Conservation (phyloP, 2,797 vertebrate species). For the Graptemys geographica region DNA sequence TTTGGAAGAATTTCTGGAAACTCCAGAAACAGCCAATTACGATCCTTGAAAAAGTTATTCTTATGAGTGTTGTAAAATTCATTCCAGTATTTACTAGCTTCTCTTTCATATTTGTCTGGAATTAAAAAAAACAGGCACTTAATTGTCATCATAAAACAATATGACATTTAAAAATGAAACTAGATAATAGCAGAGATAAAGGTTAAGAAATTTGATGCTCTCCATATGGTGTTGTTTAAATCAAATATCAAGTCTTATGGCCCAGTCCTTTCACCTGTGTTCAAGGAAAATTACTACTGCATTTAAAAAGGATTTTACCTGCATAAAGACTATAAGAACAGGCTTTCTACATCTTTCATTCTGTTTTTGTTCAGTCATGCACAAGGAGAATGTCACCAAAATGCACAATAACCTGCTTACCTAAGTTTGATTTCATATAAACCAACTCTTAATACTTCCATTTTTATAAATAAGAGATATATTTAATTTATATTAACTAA, state of each 20-base stretch:
- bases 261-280: background rate
- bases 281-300: background rate
- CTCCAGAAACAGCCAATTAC: slow-evolving; percentile 89
- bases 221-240: background rate
- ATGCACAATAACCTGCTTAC: background rate
- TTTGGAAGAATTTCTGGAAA: slow-evolving; percentile 93
- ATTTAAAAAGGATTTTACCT: slow-evolving; percentile 1
- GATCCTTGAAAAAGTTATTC: slow-evolving; percentile 95
- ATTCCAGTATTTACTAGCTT: slow-evolving; percentile 91
- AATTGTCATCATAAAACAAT: slow-evolving; percentile 2
- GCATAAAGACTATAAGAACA: background rate
- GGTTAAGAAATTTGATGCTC: slow-evolving; percentile 8
- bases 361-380: background rate
- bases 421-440: background rate
- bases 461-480: background rate
- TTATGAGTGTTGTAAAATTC: slow-evolving; percentile 91
- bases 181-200: background rate
- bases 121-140: slow-evolving; percentile 32
- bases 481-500: background rate
- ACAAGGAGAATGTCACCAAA: background rate
- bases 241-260: background rate
- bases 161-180: slow-evolving; percentile 22
- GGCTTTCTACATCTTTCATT: background rate
- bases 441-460: background rate
- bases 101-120: slow-evolving; percentile 89